Evolutionary conservation across 1,140 invertebrate genomes (phyloP), one percentile per base, ranked within the genome.

Genomic region (Hyphantria cunea): DNA sequence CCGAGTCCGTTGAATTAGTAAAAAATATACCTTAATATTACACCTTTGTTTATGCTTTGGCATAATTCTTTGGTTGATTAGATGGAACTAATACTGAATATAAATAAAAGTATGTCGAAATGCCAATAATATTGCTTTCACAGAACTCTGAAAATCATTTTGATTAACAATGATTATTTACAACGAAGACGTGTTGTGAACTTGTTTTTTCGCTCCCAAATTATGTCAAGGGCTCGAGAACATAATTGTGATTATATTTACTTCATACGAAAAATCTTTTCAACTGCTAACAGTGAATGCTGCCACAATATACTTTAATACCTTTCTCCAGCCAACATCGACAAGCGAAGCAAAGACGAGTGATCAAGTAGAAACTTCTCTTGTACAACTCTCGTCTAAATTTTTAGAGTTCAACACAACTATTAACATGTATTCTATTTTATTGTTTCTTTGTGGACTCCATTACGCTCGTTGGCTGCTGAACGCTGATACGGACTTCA

Each of bases 401-500:
- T 33, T 4, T 42, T 10, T 10, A 48, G 51, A 10, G 17, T 32
- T 14, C n/a, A 17, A 52, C 32, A 32, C 15, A 33, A 25, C 17
- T 39, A 55, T 10, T 25, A 25, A 1, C 17, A 3, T 25, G 17
- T 25, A n/a, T 31, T 41, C 13, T 42, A 41, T 54, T 31, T 44
- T 56, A 39, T 15, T 32, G 37, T 55, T 68, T 59, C 12, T 68
- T 60, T 33, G 48, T 47, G 17, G 54, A 14, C 25, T 65, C 44
- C 1, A 33, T 31, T 34, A 53, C 11, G 9, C 42, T 59, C 25
- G 44, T 14, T 60, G 64, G 56, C 39, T 73, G 62, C 48, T 74
- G 66, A 49, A 87, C 68, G 62, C 66, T 82, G 58, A 87, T 74
- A 51, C 74, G 76, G 69, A 84, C 77, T 45, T 74, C 74, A 12